These are phyloP conservation scores for Mystacornis crossleyi DNA, from an alignment of 2,113 vertebrate species.

Conservation along the genomic window DNA sequence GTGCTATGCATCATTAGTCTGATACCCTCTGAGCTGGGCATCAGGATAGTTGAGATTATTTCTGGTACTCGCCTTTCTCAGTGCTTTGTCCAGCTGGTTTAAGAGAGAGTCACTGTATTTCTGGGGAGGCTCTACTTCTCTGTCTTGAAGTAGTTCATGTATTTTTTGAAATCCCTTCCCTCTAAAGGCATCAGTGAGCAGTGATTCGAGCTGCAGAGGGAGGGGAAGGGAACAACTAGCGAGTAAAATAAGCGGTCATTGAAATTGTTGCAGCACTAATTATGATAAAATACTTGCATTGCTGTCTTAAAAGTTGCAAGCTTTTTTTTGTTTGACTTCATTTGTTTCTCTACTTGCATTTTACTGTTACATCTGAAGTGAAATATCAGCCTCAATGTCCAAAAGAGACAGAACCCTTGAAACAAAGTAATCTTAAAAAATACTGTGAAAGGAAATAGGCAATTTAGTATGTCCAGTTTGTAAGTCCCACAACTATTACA, in stretches of 20 bases:
- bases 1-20: not conserved
- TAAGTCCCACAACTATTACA: not conserved
- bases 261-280: not conserved
- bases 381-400: not conserved
- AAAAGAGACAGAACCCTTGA: not conserved
- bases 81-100: slow-evolving; percentile 54
- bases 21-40: fast-evolving
- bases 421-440: fast-evolving
- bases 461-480: fast-evolving
- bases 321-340: fast-evolving
- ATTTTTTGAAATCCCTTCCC: slow-evolving; percentile 73
- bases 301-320: fast-evolving
- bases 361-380: not conserved
- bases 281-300: not conserved
- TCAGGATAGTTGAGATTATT: not conserved
- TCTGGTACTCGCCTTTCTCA: slow-evolving; percentile 66
- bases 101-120: slow-evolving; percentile 57
- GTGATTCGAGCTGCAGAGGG: slow-evolving; percentile 57
- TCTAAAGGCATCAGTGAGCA: slow-evolving; percentile 63
- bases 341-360: not conserved
- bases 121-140: slow-evolving; percentile 38
- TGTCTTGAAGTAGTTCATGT: slow-evolving; percentile 49
- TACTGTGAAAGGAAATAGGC: fast-evolving
- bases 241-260: fast-evolving
- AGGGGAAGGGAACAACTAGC: not conserved